phyloP scores from a whole-genome alignment of 2,797 vertebrate genomes.

The Sphenopsis melanotis region DNA sequence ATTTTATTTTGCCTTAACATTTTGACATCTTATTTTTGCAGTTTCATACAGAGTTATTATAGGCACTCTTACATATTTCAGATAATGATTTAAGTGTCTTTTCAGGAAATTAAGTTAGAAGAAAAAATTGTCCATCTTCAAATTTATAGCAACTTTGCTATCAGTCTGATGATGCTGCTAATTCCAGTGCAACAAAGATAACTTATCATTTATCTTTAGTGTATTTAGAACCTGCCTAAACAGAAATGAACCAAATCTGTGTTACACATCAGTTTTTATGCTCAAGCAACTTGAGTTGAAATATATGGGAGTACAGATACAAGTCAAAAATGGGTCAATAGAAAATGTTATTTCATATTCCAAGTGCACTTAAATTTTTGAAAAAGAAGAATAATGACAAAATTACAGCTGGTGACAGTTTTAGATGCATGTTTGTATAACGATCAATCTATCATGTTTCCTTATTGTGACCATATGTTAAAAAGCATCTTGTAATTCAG shows the following conservation, averaged over 20 bases:
- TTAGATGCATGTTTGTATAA: not conserved
- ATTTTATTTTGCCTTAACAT: not conserved
- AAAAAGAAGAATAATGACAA: not conserved
- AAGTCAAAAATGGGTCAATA: not conserved
- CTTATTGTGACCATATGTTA: not conserved
- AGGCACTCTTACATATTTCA: not conserved
- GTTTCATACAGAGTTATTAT: not conserved
- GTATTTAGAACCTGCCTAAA: not conserved
- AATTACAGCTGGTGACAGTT: not conserved
- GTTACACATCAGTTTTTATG: not conserved
- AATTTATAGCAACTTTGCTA: not conserved
- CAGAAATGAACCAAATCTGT: not conserved
- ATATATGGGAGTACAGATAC: not conserved
- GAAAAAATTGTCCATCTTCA: not conserved
- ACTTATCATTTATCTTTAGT: not conserved
- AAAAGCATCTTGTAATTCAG: not conserved
- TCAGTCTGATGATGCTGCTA: not conserved
- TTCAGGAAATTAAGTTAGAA: not conserved
- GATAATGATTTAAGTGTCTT: not conserved
- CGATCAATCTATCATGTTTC: not conserved
- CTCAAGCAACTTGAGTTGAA: not conserved
- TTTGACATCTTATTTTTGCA: not conserved
- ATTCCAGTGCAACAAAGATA: not conserved
- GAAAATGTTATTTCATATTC: not conserved
- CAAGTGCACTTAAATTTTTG: not conserved